Conservation (phyloP, 2,888 invertebrate genomes). For the Sarcophaga subvicina region DNA sequence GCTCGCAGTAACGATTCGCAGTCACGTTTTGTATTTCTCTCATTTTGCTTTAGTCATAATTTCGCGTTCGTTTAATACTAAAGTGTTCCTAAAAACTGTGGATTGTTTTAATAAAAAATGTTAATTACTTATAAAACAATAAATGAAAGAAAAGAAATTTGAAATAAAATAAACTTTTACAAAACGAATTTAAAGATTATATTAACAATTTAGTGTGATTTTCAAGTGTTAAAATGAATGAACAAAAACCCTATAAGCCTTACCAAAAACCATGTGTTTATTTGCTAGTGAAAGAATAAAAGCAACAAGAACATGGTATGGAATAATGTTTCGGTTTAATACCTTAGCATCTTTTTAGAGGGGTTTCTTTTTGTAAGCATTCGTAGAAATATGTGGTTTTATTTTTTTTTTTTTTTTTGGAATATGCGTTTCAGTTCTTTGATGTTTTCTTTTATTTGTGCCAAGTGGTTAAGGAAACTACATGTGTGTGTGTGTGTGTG, state of each 20-base stretch:
- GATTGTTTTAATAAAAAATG: neutral
- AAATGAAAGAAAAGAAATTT: too few relatives aligned
- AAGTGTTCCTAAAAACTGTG: conserved; percentile 10
- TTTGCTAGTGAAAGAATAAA: neutral
- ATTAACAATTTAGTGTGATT: too few relatives aligned
- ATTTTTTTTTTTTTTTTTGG: too few relatives aligned
- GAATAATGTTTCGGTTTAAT: too few relatives aligned
- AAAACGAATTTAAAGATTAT: too few relatives aligned
- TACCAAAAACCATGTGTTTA: conserved; percentile 37
- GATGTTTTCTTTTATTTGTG: too few relatives aligned
- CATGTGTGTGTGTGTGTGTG: neutral
- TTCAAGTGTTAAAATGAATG: neutral
- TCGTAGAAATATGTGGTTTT: too few relatives aligned
- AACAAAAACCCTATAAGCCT: neutral
- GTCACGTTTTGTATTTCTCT: conserved; percentile 41
- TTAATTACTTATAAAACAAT: neutral
- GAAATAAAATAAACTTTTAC: too few relatives aligned
- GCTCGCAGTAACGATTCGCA: conserved; percentile 29
- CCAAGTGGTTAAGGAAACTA: neutral
- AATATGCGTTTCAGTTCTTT: too few relatives aligned
- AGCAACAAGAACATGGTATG: neutral
- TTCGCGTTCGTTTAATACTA: conserved; percentile 46
- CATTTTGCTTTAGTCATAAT: conserved; percentile 55
- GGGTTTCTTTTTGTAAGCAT: too few relatives aligned
- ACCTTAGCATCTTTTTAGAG: too few relatives aligned